Evolutionary conservation across 2,797 vertebrate genomes (phyloP).

Genomic region (Pelochelys cantorii): DNA sequence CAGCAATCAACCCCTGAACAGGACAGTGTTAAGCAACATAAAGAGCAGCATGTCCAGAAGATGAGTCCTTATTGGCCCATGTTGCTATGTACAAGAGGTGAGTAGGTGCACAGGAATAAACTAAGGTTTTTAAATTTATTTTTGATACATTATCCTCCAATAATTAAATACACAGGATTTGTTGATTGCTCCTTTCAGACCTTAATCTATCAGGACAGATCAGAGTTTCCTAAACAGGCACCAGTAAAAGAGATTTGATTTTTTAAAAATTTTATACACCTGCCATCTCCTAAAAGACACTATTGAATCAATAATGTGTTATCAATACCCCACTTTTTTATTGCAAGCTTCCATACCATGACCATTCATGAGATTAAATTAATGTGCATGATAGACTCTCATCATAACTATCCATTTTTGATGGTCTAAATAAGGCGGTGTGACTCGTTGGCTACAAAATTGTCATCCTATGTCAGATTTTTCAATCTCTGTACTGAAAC

Average conservation of each 20-base stretch:
- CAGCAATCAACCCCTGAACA: fast-evolving
- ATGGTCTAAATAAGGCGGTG: neutral
- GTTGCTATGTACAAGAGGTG: neutral
- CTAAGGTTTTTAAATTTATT: neutral
- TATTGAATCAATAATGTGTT: slow-evolving; percentile 17
- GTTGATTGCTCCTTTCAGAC: neutral
- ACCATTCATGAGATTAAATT: neutral
- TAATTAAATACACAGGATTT: neutral
- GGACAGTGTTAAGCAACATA: neutral
- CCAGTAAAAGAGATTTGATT: neutral
- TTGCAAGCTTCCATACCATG: neutral
- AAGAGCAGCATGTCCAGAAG: neutral
- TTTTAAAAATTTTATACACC: slow-evolving; percentile 15
- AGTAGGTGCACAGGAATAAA: neutral
- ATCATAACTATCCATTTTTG: neutral
- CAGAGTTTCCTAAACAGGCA: neutral
- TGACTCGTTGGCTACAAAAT: neutral
- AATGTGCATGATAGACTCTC: neutral
- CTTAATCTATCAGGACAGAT: neutral
- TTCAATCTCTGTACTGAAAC: neutral
- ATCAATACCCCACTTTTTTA: slow-evolving; percentile 26
- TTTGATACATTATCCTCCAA: neutral
- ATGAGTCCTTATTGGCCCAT: neutral
- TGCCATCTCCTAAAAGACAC: slow-evolving; percentile 37
- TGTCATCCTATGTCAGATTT: neutral